Base-by-base conservation (phyloP, 1,140 invertebrate genomes). In the Rhysida immarginata region DNA sequence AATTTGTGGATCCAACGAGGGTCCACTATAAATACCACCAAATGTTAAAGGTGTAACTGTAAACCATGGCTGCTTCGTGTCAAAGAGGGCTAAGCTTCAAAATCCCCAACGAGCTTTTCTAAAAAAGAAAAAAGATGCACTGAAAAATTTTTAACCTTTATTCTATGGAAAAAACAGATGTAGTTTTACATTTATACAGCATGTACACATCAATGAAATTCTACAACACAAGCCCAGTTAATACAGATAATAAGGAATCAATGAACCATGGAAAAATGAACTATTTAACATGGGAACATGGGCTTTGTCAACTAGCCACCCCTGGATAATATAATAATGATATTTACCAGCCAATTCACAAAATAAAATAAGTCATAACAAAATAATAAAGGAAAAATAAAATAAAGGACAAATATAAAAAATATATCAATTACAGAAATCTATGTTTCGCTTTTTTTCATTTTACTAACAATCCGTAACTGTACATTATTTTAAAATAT, bases 111-210 rank as follows among this genome's bases (percentile, higher is more conserved):
- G n/a, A n/a, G n/a, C n/a, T n/a, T n/a, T n/a, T n/a, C n/a, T n/a
- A n/a, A n/a, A 35, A 35, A 35, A 35, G 16, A 16, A 35, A 35
- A 35, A 35, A 35, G 16, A 35, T 8, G 29, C 13, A 27, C 13
- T 25, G 49, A 51, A 51, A 51, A 51, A 51, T 51, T 51, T 35
- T 5, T 8, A 54, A 20, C 53, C 27, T 54, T 54, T 54, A 46
- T 46, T 54, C 53, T 54, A 54, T 54, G 53, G 11, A 54, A 54
- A 54, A 54, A 5, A 54, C 53, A 46, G 8, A 46, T 46, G 42
- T 3, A 13, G 51, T 54, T 23, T 14, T 54, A 54, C 53, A 54
- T 54, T 54, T 54, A 54, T 54, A 54, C 53, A 54, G 53, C 53
- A 54, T 54, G 35, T 54, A 54, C 35, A 54, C 53, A 54, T 51